Evolutionary conservation across 2,888 invertebrate species (phyloP), one percentile per base, ranked within the genome.

Genomic region (Siphlonurus alternatus): DNA sequence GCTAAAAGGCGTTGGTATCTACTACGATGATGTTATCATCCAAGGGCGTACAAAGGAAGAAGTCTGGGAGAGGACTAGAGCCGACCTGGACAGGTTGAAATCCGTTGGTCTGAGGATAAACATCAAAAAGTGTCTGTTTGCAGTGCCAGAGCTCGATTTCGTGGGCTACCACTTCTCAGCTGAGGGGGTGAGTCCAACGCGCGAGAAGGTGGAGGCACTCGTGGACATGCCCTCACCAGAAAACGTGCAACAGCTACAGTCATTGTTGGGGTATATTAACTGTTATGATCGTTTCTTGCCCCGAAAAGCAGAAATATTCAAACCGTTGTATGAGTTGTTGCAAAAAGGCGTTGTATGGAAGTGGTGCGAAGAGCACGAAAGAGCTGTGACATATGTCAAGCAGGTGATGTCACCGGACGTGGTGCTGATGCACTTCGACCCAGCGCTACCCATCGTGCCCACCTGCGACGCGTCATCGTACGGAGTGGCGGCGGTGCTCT

Each of bases 401-500:
- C 53, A 70, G 70, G 15, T n/a, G n/a, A n/a, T n/a, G n/a, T n/a
- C n/a, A n/a, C n/a, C n/a, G n/a, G n/a, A n/a, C n/a, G n/a, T n/a
- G n/a, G n/a, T n/a, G n/a, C n/a, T n/a, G n/a, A n/a, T n/a, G n/a
- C n/a, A n/a, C n/a, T n/a, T n/a, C n/a, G n/a, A n/a, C n/a, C n/a
- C n/a, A n/a, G n/a, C n/a, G n/a, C n/a, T n/a, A n/a, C n/a, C n/a
- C n/a, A n/a, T n/a, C n/a, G n/a, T n/a, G n/a, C n/a, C n/a, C n/a
- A n/a, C n/a, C n/a, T n/a, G n/a, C n/a, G n/a, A n/a, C n/a, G n/a
- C n/a, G n/a, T n/a, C n/a, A n/a, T n/a, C n/a, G n/a, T n/a, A n/a
- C n/a, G n/a, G n/a, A n/a, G 38, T 71, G 23, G 71, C 69, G 2
- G 65, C 71, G n/a, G 70, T 71, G 7, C 65, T 69, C 53, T 63